These are phyloP conservation scores for Julus scanicus DNA, from an alignment of 2,888 invertebrate species.

Conservation along the genomic window DNA sequence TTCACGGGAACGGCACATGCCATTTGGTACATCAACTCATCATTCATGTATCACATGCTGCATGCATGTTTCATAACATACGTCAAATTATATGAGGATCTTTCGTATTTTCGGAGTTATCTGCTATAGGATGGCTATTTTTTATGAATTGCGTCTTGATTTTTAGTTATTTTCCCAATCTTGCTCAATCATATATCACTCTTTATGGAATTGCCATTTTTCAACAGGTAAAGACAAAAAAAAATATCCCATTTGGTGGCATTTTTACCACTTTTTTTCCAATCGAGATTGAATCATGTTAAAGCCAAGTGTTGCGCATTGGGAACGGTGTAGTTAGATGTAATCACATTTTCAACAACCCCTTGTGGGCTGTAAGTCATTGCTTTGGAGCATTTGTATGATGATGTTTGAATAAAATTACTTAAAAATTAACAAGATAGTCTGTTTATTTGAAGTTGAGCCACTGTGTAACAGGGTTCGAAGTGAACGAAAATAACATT, in stretches of 20 bases:
- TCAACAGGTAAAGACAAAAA: constrained; percentile 17
- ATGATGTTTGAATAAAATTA: constrained; percentile 33
- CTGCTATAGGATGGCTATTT: constrained; percentile 33
- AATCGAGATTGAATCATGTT: constrained; percentile 33
- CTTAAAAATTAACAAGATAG: not conserved
- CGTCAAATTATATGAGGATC: constrained; percentile 27
- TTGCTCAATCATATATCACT: constrained; percentile 33
- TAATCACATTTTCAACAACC: constrained; percentile 33
- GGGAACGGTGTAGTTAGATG: constrained; percentile 33
- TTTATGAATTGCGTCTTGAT: constrained; percentile 22
- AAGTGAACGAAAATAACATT: no score
- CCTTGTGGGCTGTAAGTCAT: constrained; percentile 25
- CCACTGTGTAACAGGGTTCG: no score
- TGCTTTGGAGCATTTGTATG: constrained; percentile 33
- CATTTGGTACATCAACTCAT: constrained; percentile 33
- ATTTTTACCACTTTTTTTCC: constrained; percentile 33
- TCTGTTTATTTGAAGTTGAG: no score
- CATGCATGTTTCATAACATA: constrained; percentile 33
- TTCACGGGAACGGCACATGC: constrained; percentile 11
- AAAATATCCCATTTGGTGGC: constrained; percentile 31
- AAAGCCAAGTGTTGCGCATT: constrained; percentile 27
- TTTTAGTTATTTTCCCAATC: constrained; percentile 22
- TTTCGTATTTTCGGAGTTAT: constrained; percentile 27
- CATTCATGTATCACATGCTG: constrained; percentile 22
- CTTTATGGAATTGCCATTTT: constrained; percentile 31